A percentile compares a stretch with the other conserved stretches of the same genome.
Conservation (phyloP, 2,888 invertebrate species). For the Torymus auratus region DNA sequence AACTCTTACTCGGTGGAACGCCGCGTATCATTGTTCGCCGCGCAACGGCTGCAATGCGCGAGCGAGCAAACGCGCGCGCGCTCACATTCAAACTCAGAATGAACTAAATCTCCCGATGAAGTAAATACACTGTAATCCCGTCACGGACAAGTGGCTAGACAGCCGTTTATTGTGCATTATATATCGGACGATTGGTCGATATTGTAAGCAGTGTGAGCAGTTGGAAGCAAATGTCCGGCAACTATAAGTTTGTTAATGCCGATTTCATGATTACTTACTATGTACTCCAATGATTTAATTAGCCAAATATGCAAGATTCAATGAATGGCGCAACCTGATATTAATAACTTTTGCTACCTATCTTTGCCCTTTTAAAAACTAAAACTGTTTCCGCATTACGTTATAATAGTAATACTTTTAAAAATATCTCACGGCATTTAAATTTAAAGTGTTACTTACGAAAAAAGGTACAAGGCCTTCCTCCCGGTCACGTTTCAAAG, state of each 20-base stretch:
- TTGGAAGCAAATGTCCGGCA: conserved; percentile 44
- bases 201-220: conserved; percentile 24
- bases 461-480: conserved; percentile 94
- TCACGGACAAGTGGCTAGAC: conserved; percentile 47
- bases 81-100: conserved; percentile 39
- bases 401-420: too few species aligned
- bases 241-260: conserved; percentile 38
- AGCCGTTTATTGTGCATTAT: conserved; percentile 44
- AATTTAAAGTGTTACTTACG: conserved; percentile 80
- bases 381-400: too few species aligned
- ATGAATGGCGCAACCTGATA: conserved; percentile 20
- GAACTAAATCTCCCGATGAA: conserved; percentile 49
- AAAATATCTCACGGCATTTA: too few species aligned
- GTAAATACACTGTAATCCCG: conserved; percentile 23
- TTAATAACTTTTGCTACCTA: neutral
- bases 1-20: conserved; percentile 22
- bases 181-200: conserved; percentile 49
- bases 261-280: conserved; percentile 27
- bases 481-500: conserved; percentile 87
- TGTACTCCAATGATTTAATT: conserved; percentile 22
- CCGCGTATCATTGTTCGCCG: conserved; percentile 19
- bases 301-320: conserved; percentile 8
- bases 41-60: neutral
- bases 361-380: too few species aligned
- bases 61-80: neutral